These are phyloP conservation scores for Cerceris ruficornis DNA, from an alignment of 2,888 invertebrate species.

Conservation along the genomic window DNA sequence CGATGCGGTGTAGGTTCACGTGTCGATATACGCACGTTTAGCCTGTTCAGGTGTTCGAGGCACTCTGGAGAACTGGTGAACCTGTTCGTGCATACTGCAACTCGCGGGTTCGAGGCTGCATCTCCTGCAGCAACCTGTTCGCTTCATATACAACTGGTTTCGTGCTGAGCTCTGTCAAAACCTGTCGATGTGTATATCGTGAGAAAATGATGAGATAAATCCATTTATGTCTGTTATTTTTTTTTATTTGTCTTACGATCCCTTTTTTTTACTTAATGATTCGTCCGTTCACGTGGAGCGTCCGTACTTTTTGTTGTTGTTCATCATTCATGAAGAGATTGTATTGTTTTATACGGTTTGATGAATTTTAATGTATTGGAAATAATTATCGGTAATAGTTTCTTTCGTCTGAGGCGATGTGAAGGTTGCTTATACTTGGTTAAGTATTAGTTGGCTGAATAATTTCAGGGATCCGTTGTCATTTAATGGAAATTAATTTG, in stretches of 20 bases:
- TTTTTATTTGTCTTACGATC: slow-evolving; percentile 4
- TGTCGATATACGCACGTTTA: slow-evolving; percentile 55
- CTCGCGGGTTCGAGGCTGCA: slow-evolving; percentile 32
- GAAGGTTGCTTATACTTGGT: no score
- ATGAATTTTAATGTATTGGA: no score
- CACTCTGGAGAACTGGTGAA: slow-evolving; percentile 48
- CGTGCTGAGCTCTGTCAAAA: slow-evolving; percentile 62
- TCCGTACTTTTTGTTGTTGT: not conserved
- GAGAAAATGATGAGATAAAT: slow-evolving; percentile 36
- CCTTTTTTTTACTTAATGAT: not conserved
- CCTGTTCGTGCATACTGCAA: slow-evolving; percentile 50
- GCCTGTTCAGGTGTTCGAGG: slow-evolving; percentile 49
- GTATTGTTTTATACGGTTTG: no score
- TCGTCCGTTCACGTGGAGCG: not conserved
- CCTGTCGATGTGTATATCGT: slow-evolving; percentile 54
- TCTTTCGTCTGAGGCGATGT: no score
- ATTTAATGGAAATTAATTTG: no score
- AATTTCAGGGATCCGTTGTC: no score
- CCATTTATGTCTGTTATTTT: not conserved
- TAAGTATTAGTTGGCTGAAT: no score
- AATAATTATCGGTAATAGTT: no score
- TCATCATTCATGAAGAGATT: no score
- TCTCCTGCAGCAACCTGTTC: slow-evolving; percentile 53
- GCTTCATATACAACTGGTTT: slow-evolving; percentile 57
- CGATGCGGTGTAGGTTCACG: slow-evolving; percentile 38